phyloP scores from a whole-genome alignment of 2,888 invertebrate genomes.

The Cerastis rubricosa region DNA sequence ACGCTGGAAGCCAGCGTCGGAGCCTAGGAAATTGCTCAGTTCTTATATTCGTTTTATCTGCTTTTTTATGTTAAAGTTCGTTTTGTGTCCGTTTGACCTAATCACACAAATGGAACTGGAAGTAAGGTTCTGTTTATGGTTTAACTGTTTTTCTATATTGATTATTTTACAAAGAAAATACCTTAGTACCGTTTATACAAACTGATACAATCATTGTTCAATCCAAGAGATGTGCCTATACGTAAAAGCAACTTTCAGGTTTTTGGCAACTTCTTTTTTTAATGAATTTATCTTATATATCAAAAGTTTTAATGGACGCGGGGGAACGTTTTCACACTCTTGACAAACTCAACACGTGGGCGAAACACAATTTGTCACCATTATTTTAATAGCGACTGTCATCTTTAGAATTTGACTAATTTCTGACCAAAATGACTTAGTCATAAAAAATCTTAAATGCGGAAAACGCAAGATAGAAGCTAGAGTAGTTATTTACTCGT shows the following conservation, averaged over 20 bases:
- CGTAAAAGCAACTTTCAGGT: too few species aligned
- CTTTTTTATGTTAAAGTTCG: slow-evolving; percentile 1
- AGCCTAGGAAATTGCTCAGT: slow-evolving; percentile 17
- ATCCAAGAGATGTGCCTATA: too few species aligned
- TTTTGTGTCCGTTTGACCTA: neutral
- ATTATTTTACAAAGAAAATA: neutral
- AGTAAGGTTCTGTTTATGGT: neutral
- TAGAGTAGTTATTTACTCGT: neutral
- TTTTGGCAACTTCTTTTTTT: too few species aligned
- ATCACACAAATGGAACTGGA: neutral
- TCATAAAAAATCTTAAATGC: neutral
- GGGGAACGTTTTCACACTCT: neutral
- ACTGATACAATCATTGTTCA: too few species aligned
- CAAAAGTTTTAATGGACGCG: neutral
- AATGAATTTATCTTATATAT: too few species aligned
- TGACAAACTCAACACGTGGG: neutral
- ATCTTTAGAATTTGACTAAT: slow-evolving; percentile 3
- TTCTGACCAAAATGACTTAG: neutral
- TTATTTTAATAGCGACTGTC: slow-evolving; percentile 17
- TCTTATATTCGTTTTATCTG: slow-evolving; percentile 22
- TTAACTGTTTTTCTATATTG: neutral
- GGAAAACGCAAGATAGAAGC: neutral
- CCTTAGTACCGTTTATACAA: too few species aligned
- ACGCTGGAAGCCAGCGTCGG: too few species aligned
- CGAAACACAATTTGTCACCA: slow-evolving; percentile 12